Evolutionary conservation across 1,140 invertebrate species (phyloP).

Genomic region (Nasonia longicornis): DNA sequence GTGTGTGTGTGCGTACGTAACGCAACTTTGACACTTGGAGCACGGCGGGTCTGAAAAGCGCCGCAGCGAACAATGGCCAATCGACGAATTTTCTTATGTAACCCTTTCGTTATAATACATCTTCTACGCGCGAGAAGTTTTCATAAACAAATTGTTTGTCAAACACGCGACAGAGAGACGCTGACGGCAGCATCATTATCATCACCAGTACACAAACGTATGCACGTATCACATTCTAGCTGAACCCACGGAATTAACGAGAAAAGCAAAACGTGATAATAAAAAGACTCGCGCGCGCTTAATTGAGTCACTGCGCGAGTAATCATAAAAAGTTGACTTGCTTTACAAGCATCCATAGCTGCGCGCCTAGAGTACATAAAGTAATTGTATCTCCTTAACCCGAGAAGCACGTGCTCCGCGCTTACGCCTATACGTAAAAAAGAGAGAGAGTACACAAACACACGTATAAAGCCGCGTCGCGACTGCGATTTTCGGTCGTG

Average conservation of each 20-base stretch:
- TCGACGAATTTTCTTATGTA: not conserved
- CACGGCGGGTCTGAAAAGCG: no score
- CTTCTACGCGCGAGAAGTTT: not conserved
- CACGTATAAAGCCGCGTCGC: not conserved
- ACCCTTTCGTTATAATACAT: not conserved
- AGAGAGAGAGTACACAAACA: not conserved
- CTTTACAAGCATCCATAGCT: not conserved
- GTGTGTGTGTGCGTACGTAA: no score
- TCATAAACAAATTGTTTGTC: not conserved
- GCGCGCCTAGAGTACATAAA: no score
- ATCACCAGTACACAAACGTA: no score
- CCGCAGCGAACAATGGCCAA: no score
- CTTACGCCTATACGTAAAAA: not conserved
- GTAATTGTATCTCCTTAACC: no score
- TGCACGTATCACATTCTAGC: not conserved
- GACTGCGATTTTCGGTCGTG: slow-evolving; percentile 16
- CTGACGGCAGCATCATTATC: not conserved
- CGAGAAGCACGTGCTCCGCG: not conserved
- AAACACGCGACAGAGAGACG: not conserved
- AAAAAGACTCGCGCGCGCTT: not conserved
- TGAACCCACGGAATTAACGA: not conserved
- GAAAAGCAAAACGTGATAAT: not conserved
- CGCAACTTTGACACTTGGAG: no score
- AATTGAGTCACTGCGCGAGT: not conserved
- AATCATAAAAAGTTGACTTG: not conserved